Evolutionary conservation across 2,797 vertebrate genomes (phyloP).

Genomic region (Lepus townsendii): DNA sequence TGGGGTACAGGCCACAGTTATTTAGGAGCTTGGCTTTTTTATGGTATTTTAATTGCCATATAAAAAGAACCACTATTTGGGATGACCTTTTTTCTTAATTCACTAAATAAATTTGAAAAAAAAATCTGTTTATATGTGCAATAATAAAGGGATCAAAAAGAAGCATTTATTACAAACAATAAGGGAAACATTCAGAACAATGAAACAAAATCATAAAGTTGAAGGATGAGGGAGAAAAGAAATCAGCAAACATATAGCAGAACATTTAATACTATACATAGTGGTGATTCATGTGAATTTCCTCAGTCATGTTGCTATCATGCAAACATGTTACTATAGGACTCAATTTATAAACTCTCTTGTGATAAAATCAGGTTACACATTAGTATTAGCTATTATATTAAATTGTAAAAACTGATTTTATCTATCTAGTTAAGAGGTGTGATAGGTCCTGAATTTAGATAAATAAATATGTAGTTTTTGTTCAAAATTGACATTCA

Average conservation of each 20-base stretch:
- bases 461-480: neutral
- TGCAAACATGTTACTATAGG: neutral
- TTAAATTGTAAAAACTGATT: neutral
- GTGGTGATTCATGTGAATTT: neutral
- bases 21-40: slow-evolving; percentile 54
- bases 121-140: neutral
- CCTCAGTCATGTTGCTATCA: neutral
- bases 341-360: neutral
- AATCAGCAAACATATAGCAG: neutral
- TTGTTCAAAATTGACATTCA: neutral
- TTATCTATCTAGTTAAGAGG: slow-evolving; percentile 28
- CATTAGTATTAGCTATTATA: neutral
- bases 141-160: neutral
- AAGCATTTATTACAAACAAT: neutral
- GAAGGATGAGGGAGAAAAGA: neutral
- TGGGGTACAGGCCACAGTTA: slow-evolving; percentile 28
- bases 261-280: neutral
- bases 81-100: neutral
- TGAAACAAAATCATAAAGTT: neutral
- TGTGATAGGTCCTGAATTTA: neutral
- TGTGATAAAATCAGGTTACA: neutral
- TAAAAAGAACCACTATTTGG: neutral
- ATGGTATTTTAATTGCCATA: slow-evolving; percentile 49
- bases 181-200: neutral
- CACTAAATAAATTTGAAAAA: slow-evolving; percentile 36